Conservation (phyloP, 1,140 invertebrate genomes). For the Leptopilina boulardi region DNA sequence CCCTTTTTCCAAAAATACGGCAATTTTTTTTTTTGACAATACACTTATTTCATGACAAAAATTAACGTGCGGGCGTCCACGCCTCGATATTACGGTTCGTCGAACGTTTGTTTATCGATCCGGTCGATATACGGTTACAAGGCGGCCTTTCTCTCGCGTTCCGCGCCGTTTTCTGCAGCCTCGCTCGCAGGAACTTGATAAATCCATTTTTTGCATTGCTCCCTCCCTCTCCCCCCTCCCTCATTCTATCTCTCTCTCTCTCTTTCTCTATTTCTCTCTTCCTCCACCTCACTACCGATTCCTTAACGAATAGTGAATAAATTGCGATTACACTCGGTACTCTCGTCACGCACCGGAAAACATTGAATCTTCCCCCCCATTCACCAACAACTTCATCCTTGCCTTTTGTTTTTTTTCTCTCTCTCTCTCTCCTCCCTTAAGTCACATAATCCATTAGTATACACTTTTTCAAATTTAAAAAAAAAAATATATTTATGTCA, state of each 20-base stretch:
- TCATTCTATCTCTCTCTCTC: constrained; percentile 26
- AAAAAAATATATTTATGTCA: no score
- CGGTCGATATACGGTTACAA: constrained; percentile 46
- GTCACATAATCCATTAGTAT: constrained; percentile 18
- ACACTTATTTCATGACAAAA: background rate
- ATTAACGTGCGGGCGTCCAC: constrained; percentile 37
- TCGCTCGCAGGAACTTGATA: constrained; percentile 50
- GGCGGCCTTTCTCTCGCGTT: constrained; percentile 55
- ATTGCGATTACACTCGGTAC: constrained; percentile 33
- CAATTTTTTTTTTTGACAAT: no score
- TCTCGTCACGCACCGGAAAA: constrained; percentile 27
- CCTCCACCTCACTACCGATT: constrained; percentile 33
- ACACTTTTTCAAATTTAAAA: background rate
- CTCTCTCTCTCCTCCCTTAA: background rate
- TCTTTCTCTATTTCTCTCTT: constrained; percentile 25
- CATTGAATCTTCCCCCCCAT: background rate
- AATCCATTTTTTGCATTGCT: constrained; percentile 49
- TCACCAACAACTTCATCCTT: background rate
- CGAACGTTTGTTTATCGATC: constrained; percentile 54
- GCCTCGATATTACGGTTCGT: constrained; percentile 48
- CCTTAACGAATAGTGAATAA: constrained; percentile 31
- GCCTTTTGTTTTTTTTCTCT: background rate
- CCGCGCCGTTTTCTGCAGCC: constrained; percentile 42
- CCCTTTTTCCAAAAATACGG: no score
- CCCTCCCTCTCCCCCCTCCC: constrained; percentile 4